These are phyloP conservation scores for Melanotaenia pygmaea DNA, from an alignment of 2,797 vertebrate genomes.

Conservation along the genomic window DNA sequence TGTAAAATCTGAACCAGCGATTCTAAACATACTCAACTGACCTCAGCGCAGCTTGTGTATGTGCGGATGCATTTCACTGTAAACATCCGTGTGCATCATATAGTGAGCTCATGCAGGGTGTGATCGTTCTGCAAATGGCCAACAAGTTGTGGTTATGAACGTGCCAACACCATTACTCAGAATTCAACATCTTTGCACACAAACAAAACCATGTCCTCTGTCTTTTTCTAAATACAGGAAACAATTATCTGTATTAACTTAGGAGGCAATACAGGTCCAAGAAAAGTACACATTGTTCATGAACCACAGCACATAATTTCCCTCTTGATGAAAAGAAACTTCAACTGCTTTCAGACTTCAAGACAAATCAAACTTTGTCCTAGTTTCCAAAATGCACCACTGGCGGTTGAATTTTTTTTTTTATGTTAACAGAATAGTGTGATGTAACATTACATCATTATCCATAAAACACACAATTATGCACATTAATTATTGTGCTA, in stretches of 20 bases:
- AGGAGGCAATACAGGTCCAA: slow-evolving; percentile 24
- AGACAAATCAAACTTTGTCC: not conserved
- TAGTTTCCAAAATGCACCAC: not conserved
- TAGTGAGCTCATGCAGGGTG: slow-evolving; percentile 10
- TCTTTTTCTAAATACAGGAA: slow-evolving; percentile 53
- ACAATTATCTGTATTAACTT: slow-evolving; percentile 59
- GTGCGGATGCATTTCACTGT: slow-evolving; percentile 7
- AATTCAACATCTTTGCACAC: slow-evolving; percentile 23
- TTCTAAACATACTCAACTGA: not conserved
- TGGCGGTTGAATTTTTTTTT: not conserved
- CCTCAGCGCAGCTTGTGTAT: slow-evolving; percentile 8
- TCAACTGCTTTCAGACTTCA: not conserved
- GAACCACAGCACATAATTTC: slow-evolving; percentile 6
- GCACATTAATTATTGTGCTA: slow-evolving; percentile 24
- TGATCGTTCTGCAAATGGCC: slow-evolving; percentile 32
- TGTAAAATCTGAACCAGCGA: not conserved
- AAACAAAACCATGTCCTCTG: not conserved
- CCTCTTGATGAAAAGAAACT: not conserved
- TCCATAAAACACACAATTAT: not conserved
- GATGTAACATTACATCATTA: slow-evolving; percentile 11
- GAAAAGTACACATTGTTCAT: not conserved
- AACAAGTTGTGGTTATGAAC: slow-evolving; percentile 35
- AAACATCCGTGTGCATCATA: slow-evolving; percentile 31
- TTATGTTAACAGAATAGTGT: not conserved
- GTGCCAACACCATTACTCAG: slow-evolving; percentile 43